Evolutionary conservation across 2,113 vertebrate species (phyloP).

Genomic region (Nerophis lumbriciformis): DNA sequence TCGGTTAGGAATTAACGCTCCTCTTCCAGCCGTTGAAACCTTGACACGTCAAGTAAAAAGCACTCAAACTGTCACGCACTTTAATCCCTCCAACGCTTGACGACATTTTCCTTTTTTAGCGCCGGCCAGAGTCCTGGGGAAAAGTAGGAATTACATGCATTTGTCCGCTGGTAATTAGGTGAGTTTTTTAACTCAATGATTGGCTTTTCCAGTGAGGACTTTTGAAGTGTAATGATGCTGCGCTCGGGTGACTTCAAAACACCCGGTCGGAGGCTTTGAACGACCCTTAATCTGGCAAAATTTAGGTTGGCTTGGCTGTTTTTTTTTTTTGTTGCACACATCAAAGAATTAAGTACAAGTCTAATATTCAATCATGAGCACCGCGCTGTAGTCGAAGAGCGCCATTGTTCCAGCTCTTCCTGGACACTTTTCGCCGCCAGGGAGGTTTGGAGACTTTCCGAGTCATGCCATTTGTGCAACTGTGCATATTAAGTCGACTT

Average conservation of each 20-base stretch:
- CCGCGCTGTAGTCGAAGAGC: conserved; percentile 51
- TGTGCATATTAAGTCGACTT: conserved; percentile 67
- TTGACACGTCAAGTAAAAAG: conserved; percentile 51
- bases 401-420: conserved; percentile 67
- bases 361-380: conserved; percentile 52
- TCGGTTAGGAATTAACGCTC: conserved; percentile 33
- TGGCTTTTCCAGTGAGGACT: conserved; percentile 58
- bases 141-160: conserved; percentile 50
- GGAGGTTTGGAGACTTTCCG: conserved; percentile 62
- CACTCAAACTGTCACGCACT: conserved; percentile 42
- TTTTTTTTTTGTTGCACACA: conserved; percentile 41
- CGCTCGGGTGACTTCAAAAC: conserved; percentile 62
- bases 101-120: conserved; percentile 41
- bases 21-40: conserved; percentile 34
- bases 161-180: conserved; percentile 67
- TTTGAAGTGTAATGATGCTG: conserved; percentile 67
- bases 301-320: conserved; percentile 55
- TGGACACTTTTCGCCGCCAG: conserved; percentile 57
- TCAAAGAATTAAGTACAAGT: conserved; percentile 66
- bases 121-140: conserved; percentile 5
- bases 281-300: conserved; percentile 71
- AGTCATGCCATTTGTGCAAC: conserved; percentile 70
- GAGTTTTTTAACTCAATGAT: conserved; percentile 68
- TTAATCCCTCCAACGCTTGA: conserved; percentile 56
- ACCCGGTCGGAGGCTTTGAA: conserved; percentile 60